Evolutionary conservation across 2,113 vertebrate genomes (phyloP).

Genomic region (Eublepharis macularius): DNA sequence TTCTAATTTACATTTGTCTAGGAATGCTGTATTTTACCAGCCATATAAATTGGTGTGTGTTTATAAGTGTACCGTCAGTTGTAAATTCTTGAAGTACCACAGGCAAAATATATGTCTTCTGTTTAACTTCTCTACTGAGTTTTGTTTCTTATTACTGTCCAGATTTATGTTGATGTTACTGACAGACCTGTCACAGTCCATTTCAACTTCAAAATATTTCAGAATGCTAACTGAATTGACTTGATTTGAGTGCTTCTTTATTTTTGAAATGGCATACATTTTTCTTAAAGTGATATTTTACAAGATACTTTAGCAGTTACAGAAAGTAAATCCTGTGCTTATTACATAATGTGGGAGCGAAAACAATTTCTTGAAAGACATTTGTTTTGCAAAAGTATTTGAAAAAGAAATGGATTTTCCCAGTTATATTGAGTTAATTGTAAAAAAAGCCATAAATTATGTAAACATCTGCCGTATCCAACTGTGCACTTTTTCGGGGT

Average conservation of each 20-base stretch:
- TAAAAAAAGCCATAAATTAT: background rate
- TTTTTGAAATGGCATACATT: constrained; percentile 52
- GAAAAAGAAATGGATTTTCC: constrained; percentile 25
- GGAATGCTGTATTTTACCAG: background rate
- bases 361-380: constrained; percentile 54
- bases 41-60: constrained; percentile 10
- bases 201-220: constrained; percentile 45
- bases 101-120: constrained; percentile 53
- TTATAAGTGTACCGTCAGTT: constrained; percentile 32
- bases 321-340: constrained; percentile 46
- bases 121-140: constrained; percentile 55
- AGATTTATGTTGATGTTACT: constrained; percentile 56
- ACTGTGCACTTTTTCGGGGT: constrained; percentile 3
- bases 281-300: constrained; percentile 52
- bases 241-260: constrained; percentile 38
- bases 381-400: constrained; percentile 54
- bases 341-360: constrained; percentile 48
- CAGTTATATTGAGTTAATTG: background rate
- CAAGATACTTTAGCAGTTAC: constrained; percentile 46
- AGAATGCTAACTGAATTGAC: constrained; percentile 26
- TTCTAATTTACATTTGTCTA: background rate
- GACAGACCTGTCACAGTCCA: constrained; percentile 34
- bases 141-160: constrained; percentile 25
- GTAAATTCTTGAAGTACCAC: constrained; percentile 59
- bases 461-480: background rate